Evolutionary conservation across 2,797 vertebrate species (phyloP), one percentile per base, ranked within the genome.

Genomic region (Merluccius polli): DNA sequence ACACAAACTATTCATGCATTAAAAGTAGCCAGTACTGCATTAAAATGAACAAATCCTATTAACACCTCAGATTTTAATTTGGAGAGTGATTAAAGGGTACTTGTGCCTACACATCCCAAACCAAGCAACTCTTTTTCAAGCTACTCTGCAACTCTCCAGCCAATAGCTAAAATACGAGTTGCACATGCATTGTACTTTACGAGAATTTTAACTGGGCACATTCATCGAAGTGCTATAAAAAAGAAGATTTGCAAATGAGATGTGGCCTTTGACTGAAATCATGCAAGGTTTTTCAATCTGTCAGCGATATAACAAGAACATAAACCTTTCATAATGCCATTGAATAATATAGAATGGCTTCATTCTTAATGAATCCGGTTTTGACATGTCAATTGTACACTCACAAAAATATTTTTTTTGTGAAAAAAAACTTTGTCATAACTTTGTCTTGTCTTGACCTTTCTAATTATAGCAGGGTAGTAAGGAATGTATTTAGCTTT

Each of bases 1-100:
- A 35, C 33, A 35, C 33, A 35, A 1, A 4, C 41, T 15, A 70
- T 70, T 11, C 16, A 75, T n/a, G 10, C 36, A 75, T 38, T 63
- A 44, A 70, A 35, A 69, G 36, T 31, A 21, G 52, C 65, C 38
- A 36, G 65, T 63, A 31, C 32, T 70, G 65, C 67, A 70, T 78
- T 24, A 35, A 27, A 70, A 73, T 73, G 31, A 74, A 12, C 32
- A 59, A 7, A 52, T 72, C 48, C 68, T 27, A 69, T 52, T 69
- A 52, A 52, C 71, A 68, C 15, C 65, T 48, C 32, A 65, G 70
- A n/a, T 31, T 31, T 65, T 52, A 48, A 48, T 35, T 24, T 29
- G 16, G 36, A 69, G 29, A 38, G 30, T 73, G 36, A 69, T 70
- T 44, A 36, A 68, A 52, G 35, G 32, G 4, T 65, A 35, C 52